These are phyloP conservation scores for Blennius ocellaris DNA, from an alignment of 2,113 vertebrate species.

Conservation along the genomic window DNA sequence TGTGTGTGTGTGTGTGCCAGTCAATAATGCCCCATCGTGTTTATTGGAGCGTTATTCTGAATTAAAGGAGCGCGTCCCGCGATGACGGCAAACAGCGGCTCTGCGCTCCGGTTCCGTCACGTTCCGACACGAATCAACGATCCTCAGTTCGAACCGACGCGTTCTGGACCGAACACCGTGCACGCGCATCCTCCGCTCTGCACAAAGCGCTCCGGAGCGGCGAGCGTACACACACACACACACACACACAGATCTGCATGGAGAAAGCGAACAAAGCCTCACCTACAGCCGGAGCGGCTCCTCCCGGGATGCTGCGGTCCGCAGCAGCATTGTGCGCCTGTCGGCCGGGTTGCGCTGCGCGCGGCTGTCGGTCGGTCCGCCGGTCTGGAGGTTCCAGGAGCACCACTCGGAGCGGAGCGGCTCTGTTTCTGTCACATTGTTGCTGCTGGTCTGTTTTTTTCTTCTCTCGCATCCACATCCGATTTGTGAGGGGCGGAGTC, in stretches of 20 bases:
- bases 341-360: conserved; percentile 34
- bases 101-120: background rate
- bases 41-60: background rate
- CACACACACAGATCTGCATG: conserved; percentile 6
- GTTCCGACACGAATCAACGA: background rate
- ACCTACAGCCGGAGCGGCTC: conserved; percentile 69
- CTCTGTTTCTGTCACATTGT: conserved; percentile 72
- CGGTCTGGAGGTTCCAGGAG: conserved; percentile 22
- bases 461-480: conserved; percentile 53
- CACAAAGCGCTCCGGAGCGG: conserved; percentile 59
- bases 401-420: conserved; percentile 19
- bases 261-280: conserved; percentile 71
- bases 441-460: conserved; percentile 65
- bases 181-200: conserved; percentile 26
- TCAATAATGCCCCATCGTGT: background rate
- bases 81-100: conserved; percentile 17
- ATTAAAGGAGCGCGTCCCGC: background rate
- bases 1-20: background rate
- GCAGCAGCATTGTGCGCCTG: conserved; percentile 50
- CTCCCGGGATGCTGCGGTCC: conserved; percentile 38
- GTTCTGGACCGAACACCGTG: background rate
- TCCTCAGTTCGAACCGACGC: background rate
- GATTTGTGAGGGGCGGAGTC: conserved; percentile 63
- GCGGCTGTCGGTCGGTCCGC: conserved; percentile 24
- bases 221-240: background rate